Percentiles rank a stretch among this genome's conserved stretches.
These are phyloP conservation scores for Lophotis ruficrista DNA, from an alignment of 2,113 vertebrate species.

Conservation along the genomic window DNA sequence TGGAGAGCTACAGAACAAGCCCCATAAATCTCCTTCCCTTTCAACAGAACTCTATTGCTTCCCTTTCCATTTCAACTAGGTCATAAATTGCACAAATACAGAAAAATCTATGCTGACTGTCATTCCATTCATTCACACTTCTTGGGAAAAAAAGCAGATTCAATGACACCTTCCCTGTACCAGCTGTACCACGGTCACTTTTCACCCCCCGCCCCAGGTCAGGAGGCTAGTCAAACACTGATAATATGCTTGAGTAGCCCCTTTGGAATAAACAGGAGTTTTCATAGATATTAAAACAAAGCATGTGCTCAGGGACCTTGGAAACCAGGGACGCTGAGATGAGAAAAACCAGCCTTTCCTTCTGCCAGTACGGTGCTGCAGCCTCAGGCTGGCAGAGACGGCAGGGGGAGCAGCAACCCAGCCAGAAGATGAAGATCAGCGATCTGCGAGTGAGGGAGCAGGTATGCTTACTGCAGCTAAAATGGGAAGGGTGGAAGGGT, in stretches of 20 bases:
- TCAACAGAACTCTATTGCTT: background rate
- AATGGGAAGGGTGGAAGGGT: background rate
- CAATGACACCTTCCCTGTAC: background rate
- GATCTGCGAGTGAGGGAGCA: background rate
- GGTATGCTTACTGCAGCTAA: background rate
- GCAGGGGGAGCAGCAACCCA: background rate
- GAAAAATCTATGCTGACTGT: background rate
- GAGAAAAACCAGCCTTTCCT: rapidly evolving
- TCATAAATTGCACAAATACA: background rate
- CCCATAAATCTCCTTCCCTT: background rate
- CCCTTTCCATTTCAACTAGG: background rate
- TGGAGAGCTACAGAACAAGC: background rate
- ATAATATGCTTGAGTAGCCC: background rate
- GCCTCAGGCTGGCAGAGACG: rapidly evolving
- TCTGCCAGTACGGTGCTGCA: background rate
- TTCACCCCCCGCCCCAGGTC: background rate
- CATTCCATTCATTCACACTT: background rate
- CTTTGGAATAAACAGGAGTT: background rate
- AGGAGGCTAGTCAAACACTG: background rate
- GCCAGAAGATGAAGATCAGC: background rate
- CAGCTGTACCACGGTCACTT: background rate
- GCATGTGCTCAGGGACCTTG: background rate
- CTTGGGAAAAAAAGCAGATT: background rate
- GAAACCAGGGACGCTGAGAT: background rate
- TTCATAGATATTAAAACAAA: background rate